Evolutionary conservation across 1,140 invertebrate species (phyloP).

Genomic region (Odontomachus brunneus): DNA sequence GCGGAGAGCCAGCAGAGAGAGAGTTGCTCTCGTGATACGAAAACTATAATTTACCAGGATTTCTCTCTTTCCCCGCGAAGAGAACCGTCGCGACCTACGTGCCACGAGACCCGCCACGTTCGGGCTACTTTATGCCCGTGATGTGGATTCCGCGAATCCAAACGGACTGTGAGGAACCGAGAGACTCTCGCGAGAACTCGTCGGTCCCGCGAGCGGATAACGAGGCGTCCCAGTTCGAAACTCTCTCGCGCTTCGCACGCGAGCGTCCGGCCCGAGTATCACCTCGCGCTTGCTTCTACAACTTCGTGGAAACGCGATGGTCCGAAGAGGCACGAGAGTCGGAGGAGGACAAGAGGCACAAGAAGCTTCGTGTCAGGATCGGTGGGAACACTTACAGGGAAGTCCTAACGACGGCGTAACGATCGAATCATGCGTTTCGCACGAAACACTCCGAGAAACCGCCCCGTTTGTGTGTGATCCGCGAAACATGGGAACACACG

Average conservation of each 20-base stretch:
- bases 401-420: constrained; percentile 49
- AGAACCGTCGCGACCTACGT: constrained; percentile 65
- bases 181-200: constrained; percentile 52
- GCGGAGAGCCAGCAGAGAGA: constrained; percentile 23
- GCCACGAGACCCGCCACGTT: constrained; percentile 41
- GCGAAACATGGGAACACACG: constrained; percentile 24
- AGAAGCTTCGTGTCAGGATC: constrained; percentile 34
- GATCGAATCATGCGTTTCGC: constrained; percentile 65
- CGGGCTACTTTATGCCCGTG: constrained; percentile 44
- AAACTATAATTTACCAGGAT: constrained; percentile 78
- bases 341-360: background rate
- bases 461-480: constrained; percentile 39
- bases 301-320: constrained; percentile 58
- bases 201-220: constrained; percentile 68
- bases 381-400: constrained; percentile 45
- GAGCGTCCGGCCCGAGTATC: constrained; percentile 47
- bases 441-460: constrained; percentile 61
- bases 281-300: constrained; percentile 39
- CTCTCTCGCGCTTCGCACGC: constrained; percentile 68
- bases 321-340: constrained; percentile 10
- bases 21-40: constrained; percentile 73
- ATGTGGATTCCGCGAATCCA: constrained; percentile 70
- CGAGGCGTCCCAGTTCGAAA: constrained; percentile 70
- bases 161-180: constrained; percentile 3
- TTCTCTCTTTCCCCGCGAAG: constrained; percentile 56